Evolutionary conservation across 2,888 invertebrate genomes (phyloP).

Genomic region (Netelia virgata): DNA sequence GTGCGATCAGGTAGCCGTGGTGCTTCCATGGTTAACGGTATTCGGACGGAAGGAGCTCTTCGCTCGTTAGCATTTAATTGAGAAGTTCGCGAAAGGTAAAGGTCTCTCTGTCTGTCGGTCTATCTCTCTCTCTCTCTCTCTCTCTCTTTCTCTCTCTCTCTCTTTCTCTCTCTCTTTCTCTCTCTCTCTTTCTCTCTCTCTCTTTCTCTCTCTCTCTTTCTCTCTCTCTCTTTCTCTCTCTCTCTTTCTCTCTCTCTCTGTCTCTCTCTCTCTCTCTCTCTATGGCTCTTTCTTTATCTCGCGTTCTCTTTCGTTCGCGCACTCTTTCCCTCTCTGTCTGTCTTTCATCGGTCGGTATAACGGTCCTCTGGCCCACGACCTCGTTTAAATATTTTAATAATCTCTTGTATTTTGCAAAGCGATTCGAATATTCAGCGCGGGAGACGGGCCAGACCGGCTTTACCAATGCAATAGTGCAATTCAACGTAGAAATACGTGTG

Average conservation of each 20-base stretch:
- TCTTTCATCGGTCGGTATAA: constrained; percentile 70
- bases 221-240: constrained; percentile 9
- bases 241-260: not conserved
- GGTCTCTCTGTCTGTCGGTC: not conserved
- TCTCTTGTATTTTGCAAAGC: constrained; percentile 80
- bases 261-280: constrained; percentile 2
- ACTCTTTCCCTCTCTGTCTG: constrained; percentile 48
- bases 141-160: constrained; percentile 2
- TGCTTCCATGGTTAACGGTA: constrained; percentile 77
- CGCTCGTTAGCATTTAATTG: constrained; percentile 82
- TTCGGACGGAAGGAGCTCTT: constrained; percentile 81
- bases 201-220: not conserved
- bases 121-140: constrained; percentile 2
- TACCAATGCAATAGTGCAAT: constrained; percentile 45
- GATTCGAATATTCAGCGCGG: constrained; percentile 77
- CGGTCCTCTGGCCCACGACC: constrained; percentile 76
- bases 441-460: constrained; percentile 51
- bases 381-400: constrained; percentile 82
- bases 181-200: constrained; percentile 45
- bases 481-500: constrained; percentile 25
- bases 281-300: constrained; percentile 1
- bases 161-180: constrained; percentile 45
- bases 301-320: not conserved
- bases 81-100: constrained; percentile 76
- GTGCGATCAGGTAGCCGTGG: constrained; percentile 71